Conservation (phyloP, 1,140 invertebrate species). For the Leptinotarsa undecemlineata region DNA sequence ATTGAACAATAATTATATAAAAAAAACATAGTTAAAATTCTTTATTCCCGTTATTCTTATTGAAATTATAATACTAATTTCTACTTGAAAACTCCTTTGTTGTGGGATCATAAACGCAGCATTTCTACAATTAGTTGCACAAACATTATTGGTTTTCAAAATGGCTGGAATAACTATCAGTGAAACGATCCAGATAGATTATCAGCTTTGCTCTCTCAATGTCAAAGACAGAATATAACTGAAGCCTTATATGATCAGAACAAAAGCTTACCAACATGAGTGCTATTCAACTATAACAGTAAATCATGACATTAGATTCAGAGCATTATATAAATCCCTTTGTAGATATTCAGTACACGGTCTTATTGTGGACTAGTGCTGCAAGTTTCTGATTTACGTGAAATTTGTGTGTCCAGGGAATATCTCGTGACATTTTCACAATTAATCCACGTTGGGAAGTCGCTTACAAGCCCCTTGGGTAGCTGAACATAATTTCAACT, state of each 20-base stretch:
- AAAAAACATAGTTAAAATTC: too few relatives aligned
- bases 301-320: background rate
- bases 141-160: too few relatives aligned
- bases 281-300: background rate
- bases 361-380: constrained; percentile 19
- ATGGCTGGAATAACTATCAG: too few relatives aligned
- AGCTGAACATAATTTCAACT: constrained; percentile 21
- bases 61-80: too few relatives aligned
- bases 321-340: constrained; percentile 22
- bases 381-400: constrained; percentile 21
- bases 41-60: too few relatives aligned
- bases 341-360: constrained; percentile 23
- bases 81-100: too few relatives aligned
- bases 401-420: constrained; percentile 16
- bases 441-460: constrained; percentile 19
- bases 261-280: background rate
- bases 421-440: constrained; percentile 24
- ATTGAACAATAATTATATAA: too few relatives aligned
- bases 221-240: too few relatives aligned
- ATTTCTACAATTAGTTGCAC: too few relatives aligned
- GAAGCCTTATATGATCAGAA: background rate
- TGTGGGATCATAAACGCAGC: too few relatives aligned
- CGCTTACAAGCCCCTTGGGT: constrained; percentile 14
- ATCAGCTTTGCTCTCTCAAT: too few relatives aligned
- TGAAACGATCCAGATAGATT: too few relatives aligned